Evolutionary conservation across 2,797 vertebrate species (phyloP), one percentile per base, ranked within the genome.

Genomic region (Myiothlypis coronata): DNA sequence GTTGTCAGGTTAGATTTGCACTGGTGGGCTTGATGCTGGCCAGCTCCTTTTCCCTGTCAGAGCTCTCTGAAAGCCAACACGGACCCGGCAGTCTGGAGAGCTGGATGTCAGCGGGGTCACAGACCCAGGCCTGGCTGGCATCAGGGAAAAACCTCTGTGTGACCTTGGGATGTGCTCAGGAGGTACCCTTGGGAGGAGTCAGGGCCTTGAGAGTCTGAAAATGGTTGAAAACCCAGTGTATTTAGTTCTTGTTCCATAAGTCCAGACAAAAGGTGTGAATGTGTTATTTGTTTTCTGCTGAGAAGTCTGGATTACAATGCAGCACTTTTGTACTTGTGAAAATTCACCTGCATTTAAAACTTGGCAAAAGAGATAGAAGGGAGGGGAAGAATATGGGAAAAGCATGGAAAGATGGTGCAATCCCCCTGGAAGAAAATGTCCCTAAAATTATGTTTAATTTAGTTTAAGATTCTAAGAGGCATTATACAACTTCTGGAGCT

Each of bases 391-490:
- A 32, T 4, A 43, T 8, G 11, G 28, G 8, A 9, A 87, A 88
- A 87, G 32, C 43, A 77, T 0, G 1, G 32, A 30, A 85, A 80
- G n/a, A 23, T 78, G 16, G 39, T 85, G 20, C 23, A 92, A 34
- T 83, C n/a, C 43, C 44, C 32, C 18, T 94, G 53, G 32, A 85
- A 93, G 43, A 75, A 89, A 56, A 83, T 34, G 46, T 86, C 46
- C 35, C 72, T 83, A 61, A 24, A 93, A 94, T 93, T 78, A 89
- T 71, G 32, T 92, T 96, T 95, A 94, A 94, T 96, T 93, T 71
- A 87, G 37, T 87, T 86, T 52, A 71, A 71, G 61, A 71, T 80
- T 90, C 63, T 56, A 37, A 87, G 64, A 90, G 52, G 52, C 23
- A 32, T 80, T 90, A 79, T 56, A 56, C 65, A 87, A 46, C 72